These are phyloP conservation scores for Rissa tridactyla DNA, from an alignment of 2,113 vertebrate species.

Conservation along the genomic window DNA sequence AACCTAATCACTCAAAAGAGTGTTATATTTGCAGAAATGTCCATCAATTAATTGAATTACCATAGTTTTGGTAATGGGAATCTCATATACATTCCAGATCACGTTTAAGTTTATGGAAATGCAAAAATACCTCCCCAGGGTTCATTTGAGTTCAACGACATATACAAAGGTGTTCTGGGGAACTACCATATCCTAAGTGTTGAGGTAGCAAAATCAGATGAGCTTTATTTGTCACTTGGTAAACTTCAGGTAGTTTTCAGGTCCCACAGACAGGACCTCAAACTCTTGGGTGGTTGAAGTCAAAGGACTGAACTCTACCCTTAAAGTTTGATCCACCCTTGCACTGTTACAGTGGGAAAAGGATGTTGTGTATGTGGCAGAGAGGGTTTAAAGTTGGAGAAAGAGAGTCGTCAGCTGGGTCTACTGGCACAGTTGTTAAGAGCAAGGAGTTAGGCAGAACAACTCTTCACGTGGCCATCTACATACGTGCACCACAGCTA, in stretches of 20 bases:
- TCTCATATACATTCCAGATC: background rate
- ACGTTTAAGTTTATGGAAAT: background rate
- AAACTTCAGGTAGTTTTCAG: background rate
- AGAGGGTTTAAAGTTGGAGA: background rate
- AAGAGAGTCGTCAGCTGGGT: background rate
- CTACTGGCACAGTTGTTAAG: background rate
- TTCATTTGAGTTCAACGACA: background rate
- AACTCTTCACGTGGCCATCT: background rate
- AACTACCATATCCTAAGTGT: fast-evolving
- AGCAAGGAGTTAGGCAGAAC: background rate
- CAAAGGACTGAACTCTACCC: background rate
- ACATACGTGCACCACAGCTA: background rate
- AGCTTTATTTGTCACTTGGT: background rate
- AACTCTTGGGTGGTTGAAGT: background rate
- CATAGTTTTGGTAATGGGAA: background rate
- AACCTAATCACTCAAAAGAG: background rate
- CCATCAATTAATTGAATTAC: background rate
- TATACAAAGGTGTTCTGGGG: background rate
- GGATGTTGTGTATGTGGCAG: background rate
- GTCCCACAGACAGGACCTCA: background rate
- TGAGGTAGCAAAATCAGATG: background rate
- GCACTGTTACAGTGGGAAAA: background rate
- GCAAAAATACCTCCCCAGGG: background rate
- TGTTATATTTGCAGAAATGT: background rate
- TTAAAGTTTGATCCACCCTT: background rate